Conservation (phyloP, 1,140 invertebrate species). For the Drosophila seguyi region DNA sequence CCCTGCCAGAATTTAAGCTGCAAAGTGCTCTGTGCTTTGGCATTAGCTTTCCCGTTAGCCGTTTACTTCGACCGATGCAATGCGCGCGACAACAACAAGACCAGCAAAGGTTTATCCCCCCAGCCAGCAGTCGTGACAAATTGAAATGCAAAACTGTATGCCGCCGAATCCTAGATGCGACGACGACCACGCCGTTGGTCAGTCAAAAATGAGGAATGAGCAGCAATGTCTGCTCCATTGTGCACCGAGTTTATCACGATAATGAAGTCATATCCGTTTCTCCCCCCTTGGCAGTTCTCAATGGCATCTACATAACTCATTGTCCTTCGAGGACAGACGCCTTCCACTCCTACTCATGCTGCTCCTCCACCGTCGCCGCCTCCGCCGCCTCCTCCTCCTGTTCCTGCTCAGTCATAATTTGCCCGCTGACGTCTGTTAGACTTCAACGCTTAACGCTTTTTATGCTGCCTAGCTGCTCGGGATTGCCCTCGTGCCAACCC, state of each 20-base stretch:
- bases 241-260: slow-evolving; percentile 71
- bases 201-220: slow-evolving; percentile 44
- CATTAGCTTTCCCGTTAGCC: slow-evolving; percentile 26
- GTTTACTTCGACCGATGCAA: slow-evolving; percentile 6
- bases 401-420: slow-evolving; percentile 66
- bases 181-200: slow-evolving; percentile 6
- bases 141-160: slow-evolving; percentile 41
- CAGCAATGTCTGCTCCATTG: slow-evolving; percentile 47
- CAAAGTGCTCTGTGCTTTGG: slow-evolving; percentile 35
- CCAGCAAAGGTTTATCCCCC: not conserved
- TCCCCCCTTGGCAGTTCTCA: slow-evolving; percentile 28
- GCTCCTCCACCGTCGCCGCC: no score
- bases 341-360: not conserved
- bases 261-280: slow-evolving; percentile 73
- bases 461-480: slow-evolving; percentile 29
- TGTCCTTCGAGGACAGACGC: slow-evolving; percentile 20
- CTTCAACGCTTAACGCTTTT: slow-evolving; percentile 66
- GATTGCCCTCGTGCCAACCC: slow-evolving; percentile 23
- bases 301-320: slow-evolving; percentile 71
- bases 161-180: slow-evolving; percentile 18
- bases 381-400: slow-evolving; percentile 23
- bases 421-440: slow-evolving; percentile 68
- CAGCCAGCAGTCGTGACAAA: slow-evolving; percentile 37
- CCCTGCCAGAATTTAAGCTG: slow-evolving; percentile 38
- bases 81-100: slow-evolving; percentile 18